Evolutionary conservation across 2,888 invertebrate species (phyloP).

Genomic region (Pedicia rivosa): DNA sequence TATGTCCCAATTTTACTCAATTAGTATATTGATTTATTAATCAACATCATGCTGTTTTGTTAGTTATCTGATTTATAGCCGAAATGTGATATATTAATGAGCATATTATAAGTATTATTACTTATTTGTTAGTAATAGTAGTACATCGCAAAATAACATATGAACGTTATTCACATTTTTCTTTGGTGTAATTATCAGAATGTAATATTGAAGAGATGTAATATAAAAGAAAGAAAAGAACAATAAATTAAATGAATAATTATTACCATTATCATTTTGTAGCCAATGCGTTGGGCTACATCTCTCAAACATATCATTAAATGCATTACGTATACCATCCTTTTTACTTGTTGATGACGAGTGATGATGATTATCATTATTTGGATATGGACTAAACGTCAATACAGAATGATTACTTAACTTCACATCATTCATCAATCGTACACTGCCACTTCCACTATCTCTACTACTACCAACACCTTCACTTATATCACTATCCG

Average conservation of each 20-base stretch:
- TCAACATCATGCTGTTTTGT: too few species aligned
- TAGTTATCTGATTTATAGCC: too few species aligned
- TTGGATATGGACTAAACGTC: conserved; percentile 3
- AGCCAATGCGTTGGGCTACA: too few species aligned
- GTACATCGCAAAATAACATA: neutral
- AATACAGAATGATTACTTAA: conserved; percentile 4
- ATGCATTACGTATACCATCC: too few species aligned
- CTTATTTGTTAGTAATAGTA: conserved; percentile 7
- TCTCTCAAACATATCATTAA: too few species aligned
- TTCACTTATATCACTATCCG: neutral
- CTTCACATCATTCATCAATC: conserved; percentile 5
- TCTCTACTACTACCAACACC: conserved; percentile 16
- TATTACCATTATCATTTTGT: neutral
- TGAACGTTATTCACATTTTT: neutral
- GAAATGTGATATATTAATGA: too few species aligned
- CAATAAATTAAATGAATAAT: too few species aligned
- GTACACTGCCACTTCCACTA: conserved; percentile 3
- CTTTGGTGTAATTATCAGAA: neutral
- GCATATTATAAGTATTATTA: conserved; percentile 6
- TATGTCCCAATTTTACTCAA: too few species aligned
- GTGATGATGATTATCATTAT: neutral
- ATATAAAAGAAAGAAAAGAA: too few species aligned
- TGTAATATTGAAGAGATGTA: too few species aligned
- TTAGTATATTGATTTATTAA: too few species aligned
- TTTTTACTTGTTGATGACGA: too few species aligned